Conservation (phyloP, 2,888 invertebrate genomes). For the Caenorhabditis uteleia region DNA sequence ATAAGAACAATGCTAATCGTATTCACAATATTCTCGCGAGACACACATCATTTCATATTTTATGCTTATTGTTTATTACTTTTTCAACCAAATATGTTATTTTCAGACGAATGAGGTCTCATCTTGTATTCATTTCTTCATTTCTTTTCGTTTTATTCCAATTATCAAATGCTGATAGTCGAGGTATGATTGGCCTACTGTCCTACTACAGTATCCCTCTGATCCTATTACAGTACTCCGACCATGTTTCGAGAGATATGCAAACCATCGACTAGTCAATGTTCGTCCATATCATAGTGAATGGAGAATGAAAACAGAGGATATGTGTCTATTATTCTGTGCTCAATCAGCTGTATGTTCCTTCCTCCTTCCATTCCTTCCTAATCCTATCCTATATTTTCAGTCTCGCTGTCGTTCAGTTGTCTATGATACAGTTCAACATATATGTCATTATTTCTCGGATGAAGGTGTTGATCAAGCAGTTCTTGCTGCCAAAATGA, state of each 20-base stretch:
- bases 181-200: constrained; percentile 10
- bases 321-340: constrained; percentile 61
- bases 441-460: constrained; percentile 67
- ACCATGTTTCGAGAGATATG: constrained; percentile 67
- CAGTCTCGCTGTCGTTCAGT: constrained; percentile 66
- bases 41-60: no score
- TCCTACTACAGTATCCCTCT: constrained; percentile 1
- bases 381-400: no score
- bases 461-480: constrained; percentile 54
- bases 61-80: no score
- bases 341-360: constrained; percentile 54
- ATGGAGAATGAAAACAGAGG: constrained; percentile 63
- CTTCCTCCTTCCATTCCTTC: no score
- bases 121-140: constrained; percentile 4
- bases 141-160: constrained; percentile 2
- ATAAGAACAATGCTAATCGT: no score
- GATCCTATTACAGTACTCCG: constrained; percentile 62
- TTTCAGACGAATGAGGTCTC: constrained; percentile 19
- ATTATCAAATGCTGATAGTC: constrained; percentile 12
- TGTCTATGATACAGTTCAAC: constrained; percentile 63
- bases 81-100: constrained; percentile 8
- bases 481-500: constrained; percentile 59
- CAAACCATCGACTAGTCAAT: constrained; percentile 56
- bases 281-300: constrained; percentile 65
- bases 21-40: no score